Base-by-base conservation (phyloP, 2,888 invertebrate genomes). In the Hofmannophila pseudospretella region DNA sequence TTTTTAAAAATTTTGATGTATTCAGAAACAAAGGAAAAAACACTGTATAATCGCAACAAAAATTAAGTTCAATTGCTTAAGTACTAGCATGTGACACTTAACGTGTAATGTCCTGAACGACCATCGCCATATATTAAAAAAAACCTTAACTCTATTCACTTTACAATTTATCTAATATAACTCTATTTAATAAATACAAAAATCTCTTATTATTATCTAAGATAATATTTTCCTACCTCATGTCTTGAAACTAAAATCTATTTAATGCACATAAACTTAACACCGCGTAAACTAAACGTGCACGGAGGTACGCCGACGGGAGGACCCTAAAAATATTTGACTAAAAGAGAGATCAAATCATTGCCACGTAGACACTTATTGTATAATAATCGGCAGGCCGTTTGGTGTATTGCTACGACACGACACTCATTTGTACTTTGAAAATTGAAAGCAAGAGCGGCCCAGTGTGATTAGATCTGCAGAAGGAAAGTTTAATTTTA, bases 311-410 rank as follows among this genome's bases (percentile, higher is more conserved):
- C 38, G 16, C 30, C 46, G 52, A 67, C 69, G 73, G 78, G 69
- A 69, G 73, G 70, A 64, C 75, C 80, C 82, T 84, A 73, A 88
- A 87, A 82, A 89, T 89, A 89, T 90, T 89, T 90, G 90, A 90
- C 90, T 90, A 90, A 90, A 89, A 90, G 88, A 90, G 90, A 90
- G 90, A 90, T 90, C 90, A 90, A 90, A 90, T 89, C 89, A 90
- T 90, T 90, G 90, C 90, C 89, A 89, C 89, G 82, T 87, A 79
- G 69, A 70, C 67, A 71, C 68, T 71, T 75, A 70, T 67, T 67
- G 64, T 61, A 64, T 63, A 63, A 65, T 54, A 63, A 65, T 54
- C 65, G 67, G 66, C 63, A 66, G 68, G 66, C 65, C 65, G 55
- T 58, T 54, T 52, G 49, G 59, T 59, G 58, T 58, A 59, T 52